Evolutionary conservation across 2,888 invertebrate species (phyloP), one percentile per base, ranked within the genome.

Genomic region (Hyposoter didymator): DNA sequence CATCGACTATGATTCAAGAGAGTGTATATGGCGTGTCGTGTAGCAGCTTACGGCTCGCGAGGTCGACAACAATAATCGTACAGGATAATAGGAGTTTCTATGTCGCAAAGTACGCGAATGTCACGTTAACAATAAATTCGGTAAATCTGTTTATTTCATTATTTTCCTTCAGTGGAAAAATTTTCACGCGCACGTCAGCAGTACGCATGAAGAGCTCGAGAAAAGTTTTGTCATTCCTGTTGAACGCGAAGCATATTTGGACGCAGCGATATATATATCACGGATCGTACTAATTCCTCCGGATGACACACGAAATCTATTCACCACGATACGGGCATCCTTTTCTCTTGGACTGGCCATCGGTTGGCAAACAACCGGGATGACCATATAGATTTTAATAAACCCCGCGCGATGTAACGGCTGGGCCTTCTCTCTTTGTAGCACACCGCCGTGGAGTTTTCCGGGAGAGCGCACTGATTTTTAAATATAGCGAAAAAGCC

Each of bases 391-490:
- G 90, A 93, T 93, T 93, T 93, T 93, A 93, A 93, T 93, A 93
- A 93, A 93, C 91, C 78, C 89, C 92, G 75, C 92, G 75, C 75
- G 92, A 91, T 93, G 92, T 93, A 92, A 92, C 92, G 90, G 90
- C 90, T 91, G 90, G 91, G 90, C 90, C 92, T 92, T 75, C 74
- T 74, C 73, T 90, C 93, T 92, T 93, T 93, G 92, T 92, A 90
- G 90, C 85, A 45, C 73, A 81, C 66, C 82, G 73, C 72, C 83
- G 74, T 89, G 88, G 89, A 92, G 89, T 93, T 93, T 86, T 93
- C 94, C 94, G 91, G 91, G 90, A 93, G 93, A 93, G 90, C 92
- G 93, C 91, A 90, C 92, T 92, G 91, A 93, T 93, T 93, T 93
- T 94, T 93, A 93, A 93, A 93, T 93, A 93, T 93, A 93, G 93